Conservation (phyloP, 2,113 vertebrate genomes). For the Periophthalmus modestus region DNA sequence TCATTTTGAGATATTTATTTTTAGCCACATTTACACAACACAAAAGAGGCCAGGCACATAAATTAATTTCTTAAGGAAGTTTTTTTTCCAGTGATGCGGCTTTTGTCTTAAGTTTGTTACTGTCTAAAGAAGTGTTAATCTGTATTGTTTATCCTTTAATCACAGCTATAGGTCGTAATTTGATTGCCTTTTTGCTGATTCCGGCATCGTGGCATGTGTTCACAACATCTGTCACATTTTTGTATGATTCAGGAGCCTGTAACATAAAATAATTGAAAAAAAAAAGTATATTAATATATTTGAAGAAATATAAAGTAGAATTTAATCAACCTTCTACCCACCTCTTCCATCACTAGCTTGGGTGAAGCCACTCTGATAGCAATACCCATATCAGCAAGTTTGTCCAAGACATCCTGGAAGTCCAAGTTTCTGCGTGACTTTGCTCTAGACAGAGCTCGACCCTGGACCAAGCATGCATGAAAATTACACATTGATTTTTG, state of each 20-base stretch:
- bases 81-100: not conserved
- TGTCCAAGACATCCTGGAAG: constrained; percentile 97
- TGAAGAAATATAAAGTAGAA: not conserved
- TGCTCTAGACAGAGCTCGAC: constrained; percentile 93
- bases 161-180: constrained; percentile 94
- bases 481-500: not conserved
- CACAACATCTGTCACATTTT: constrained; percentile 96
- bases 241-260: constrained; percentile 96
- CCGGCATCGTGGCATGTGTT: constrained; percentile 96
- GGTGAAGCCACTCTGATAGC: constrained; percentile 96
- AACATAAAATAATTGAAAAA: not conserved
- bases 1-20: constrained; percentile 18
- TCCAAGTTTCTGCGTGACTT: constrained; percentile 96
- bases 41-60: constrained; percentile 9
- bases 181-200: constrained; percentile 98
- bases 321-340: constrained; percentile 52
- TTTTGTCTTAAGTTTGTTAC: not conserved
- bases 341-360: constrained; percentile 99
- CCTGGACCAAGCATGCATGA: constrained; percentile 70
- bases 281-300: not conserved
- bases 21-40: constrained; percentile 6
- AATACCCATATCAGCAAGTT: constrained; percentile 94
- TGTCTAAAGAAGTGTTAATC: not conserved
- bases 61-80: not conserved
- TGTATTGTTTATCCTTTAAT: constrained; percentile 87